Percentiles rank a stretch among this genome's conserved stretches.
Conservation (phyloP, 1,140 invertebrate species). For the Drosophila subpulchrella region DNA sequence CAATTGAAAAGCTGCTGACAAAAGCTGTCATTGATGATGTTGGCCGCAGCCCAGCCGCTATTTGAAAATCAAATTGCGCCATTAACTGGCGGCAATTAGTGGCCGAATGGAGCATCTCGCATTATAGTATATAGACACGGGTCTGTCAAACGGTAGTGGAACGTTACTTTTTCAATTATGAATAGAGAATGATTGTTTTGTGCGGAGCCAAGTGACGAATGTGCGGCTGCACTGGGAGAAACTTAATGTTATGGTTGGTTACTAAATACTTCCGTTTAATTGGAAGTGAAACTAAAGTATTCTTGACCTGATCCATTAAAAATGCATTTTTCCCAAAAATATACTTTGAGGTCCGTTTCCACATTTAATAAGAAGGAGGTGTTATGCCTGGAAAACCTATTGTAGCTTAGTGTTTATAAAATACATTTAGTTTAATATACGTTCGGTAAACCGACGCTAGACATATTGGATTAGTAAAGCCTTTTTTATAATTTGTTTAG, state of each 20-base stretch:
- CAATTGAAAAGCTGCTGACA: constrained; percentile 82
- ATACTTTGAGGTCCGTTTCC: no score
- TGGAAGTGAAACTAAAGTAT: no score
- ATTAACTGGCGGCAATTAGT: constrained; percentile 79
- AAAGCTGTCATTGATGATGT: constrained; percentile 78
- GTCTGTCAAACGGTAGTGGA: constrained; percentile 74
- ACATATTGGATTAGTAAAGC: no score
- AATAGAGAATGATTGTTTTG: constrained; percentile 78
- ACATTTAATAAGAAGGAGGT: no score
- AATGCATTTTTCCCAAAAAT: no score
- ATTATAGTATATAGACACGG: constrained; percentile 21
- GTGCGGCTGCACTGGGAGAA: constrained; percentile 23
- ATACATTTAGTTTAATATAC: no score
- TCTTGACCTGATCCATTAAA: no score
- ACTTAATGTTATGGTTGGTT: not conserved
- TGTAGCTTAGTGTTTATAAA: no score
- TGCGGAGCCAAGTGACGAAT: constrained; percentile 47
- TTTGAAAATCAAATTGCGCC: constrained; percentile 78
- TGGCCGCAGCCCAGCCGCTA: constrained; percentile 37
- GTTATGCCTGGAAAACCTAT: no score
- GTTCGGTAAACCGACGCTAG: no score
- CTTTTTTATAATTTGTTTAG: no score
- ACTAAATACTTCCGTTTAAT: no score
- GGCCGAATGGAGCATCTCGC: constrained; percentile 9
- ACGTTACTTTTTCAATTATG: constrained; percentile 78